phyloP scores from a whole-genome alignment of 2,888 invertebrate species.

The Aphodius granarius region DNA sequence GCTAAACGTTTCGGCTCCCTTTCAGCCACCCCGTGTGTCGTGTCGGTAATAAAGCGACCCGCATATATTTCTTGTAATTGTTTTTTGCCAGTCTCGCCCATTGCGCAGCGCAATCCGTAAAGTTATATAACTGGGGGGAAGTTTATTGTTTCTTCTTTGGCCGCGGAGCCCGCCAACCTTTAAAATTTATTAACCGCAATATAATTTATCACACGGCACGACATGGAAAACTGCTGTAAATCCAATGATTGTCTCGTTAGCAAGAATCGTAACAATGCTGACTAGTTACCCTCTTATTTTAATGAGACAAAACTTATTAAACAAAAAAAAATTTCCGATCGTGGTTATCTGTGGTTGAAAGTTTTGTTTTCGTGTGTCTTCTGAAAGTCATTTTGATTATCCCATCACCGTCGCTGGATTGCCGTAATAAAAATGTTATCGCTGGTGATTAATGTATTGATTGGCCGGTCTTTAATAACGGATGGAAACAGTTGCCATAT shows the following conservation, averaged over 20 bases:
- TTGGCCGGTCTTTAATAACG: not conserved
- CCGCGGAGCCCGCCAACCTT: not conserved
- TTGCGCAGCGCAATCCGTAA: not conserved
- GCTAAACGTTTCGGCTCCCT: not conserved
- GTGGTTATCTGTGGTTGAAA: not conserved
- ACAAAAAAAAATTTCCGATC: not conserved
- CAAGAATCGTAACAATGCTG: not conserved
- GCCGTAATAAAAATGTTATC: conserved; percentile 1
- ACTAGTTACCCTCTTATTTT: not conserved
- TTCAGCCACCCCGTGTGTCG: not conserved
- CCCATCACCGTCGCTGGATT: not conserved
- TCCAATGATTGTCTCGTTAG: not conserved
- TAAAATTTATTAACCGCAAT: not conserved
- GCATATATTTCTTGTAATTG: not conserved
- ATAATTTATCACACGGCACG: not conserved
- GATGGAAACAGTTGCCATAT: not conserved
- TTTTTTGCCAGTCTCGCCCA: not conserved
- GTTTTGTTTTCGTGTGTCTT: not conserved
- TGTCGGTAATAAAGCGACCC: not conserved
- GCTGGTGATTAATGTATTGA: not conserved
- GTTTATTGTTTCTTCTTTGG: not conserved
- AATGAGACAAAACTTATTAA: not conserved
- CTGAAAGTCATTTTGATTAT: not conserved
- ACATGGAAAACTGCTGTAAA: not conserved
- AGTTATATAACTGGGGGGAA: not conserved